phyloP scores from a whole-genome alignment of 2,113 vertebrate genomes.

The Rallus limicola region DNA sequence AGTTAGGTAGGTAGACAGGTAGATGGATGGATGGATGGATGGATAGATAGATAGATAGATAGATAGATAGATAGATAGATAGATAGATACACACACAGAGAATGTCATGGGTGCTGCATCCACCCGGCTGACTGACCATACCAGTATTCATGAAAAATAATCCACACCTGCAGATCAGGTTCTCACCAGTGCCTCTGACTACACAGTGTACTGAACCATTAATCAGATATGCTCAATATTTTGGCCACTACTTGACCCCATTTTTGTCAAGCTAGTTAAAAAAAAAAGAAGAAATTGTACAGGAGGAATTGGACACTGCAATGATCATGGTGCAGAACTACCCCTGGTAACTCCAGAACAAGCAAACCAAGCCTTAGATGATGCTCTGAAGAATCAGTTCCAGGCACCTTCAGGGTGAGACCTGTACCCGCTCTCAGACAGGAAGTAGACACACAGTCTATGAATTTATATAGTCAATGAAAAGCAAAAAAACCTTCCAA shows the following conservation, averaged over 20 bases:
- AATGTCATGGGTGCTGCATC: neutral
- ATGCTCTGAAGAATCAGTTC: neutral
- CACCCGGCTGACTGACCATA: neutral
- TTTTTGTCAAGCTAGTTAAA: neutral
- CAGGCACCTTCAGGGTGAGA: neutral
- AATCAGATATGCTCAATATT: neutral
- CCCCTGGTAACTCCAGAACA: neutral
- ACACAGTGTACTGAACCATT: neutral
- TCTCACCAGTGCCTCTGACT: neutral
- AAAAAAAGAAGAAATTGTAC: neutral
- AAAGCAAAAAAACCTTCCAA: slow-evolving; percentile 18
- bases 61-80: no score
- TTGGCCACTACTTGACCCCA: neutral
- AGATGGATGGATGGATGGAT: no score
- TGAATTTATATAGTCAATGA: slow-evolving; percentile 7
- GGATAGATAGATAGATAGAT: no score
- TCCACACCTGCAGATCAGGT: neutral
- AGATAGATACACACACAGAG: no score
- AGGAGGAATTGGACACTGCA: neutral
- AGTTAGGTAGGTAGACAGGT: no score
- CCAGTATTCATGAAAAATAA: neutral
- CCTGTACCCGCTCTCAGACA: neutral
- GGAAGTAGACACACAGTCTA: neutral
- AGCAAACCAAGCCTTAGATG: neutral
- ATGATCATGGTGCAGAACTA: neutral